Evolutionary conservation across 2,888 invertebrate species (phyloP).

Genomic region (Drosophila pseudotakahashii): DNA sequence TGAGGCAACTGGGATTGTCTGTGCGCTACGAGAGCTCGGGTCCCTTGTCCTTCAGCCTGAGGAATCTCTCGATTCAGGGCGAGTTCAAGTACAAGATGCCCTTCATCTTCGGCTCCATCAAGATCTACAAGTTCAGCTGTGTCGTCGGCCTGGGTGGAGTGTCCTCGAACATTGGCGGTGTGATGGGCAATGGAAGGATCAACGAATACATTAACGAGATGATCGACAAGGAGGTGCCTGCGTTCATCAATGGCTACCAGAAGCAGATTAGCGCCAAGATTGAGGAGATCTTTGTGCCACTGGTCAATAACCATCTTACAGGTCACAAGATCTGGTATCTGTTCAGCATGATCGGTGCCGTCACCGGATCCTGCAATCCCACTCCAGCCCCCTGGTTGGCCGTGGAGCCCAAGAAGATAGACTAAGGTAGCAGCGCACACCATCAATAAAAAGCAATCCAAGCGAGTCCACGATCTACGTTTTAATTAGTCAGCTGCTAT

Average conservation of each 20-base stretch:
- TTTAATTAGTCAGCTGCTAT: slow-evolving; percentile 42
- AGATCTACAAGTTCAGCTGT: slow-evolving; percentile 78
- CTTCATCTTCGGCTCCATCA: slow-evolving; percentile 76
- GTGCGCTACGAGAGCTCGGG: slow-evolving; percentile 78
- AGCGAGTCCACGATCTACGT: slow-evolving; percentile 30
- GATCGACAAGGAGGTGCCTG: slow-evolving; percentile 71
- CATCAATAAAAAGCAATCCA: slow-evolving; percentile 31
- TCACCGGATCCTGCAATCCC: slow-evolving; percentile 63
- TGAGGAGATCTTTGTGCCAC: slow-evolving; percentile 69
- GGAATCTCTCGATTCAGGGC: slow-evolving; percentile 75
- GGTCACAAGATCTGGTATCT: slow-evolving; percentile 80
- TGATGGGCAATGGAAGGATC: slow-evolving; percentile 75
- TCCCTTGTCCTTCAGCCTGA: slow-evolving; percentile 69
- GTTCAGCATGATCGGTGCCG: slow-evolving; percentile 41
- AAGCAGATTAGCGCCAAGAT: slow-evolving; percentile 68
- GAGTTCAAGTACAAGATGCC: slow-evolving; percentile 82
- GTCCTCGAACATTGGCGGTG: slow-evolving; percentile 75
- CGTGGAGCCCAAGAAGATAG: slow-evolving; percentile 26
- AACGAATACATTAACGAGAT: slow-evolving; percentile 74
- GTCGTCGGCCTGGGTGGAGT: slow-evolving; percentile 71
- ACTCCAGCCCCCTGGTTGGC: slow-evolving; percentile 78
- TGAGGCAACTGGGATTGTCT: slow-evolving; percentile 68
- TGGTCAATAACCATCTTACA: slow-evolving; percentile 66
- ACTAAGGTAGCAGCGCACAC: background rate
- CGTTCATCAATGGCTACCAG: slow-evolving; percentile 71